phyloP scores from a whole-genome alignment of 2,888 invertebrate genomes.

The Aromia moschata region DNA sequence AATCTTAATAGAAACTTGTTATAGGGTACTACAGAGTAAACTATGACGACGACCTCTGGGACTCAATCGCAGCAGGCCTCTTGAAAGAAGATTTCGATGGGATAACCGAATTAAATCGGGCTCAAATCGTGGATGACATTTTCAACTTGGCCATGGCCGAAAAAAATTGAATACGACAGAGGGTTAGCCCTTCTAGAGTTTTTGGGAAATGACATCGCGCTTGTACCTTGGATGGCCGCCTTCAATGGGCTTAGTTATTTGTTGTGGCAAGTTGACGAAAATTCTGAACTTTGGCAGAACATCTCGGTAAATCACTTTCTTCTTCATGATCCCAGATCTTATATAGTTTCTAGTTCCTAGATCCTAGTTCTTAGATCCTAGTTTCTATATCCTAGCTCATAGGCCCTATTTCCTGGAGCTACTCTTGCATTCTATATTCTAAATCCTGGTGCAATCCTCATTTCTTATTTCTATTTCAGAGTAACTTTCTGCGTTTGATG shows the following conservation, averaged over 20 bases:
- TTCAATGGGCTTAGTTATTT: conserved; percentile 41
- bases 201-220: conserved; percentile 72
- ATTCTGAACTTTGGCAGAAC: conserved; percentile 28
- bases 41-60: conserved; percentile 76
- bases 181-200: conserved; percentile 74
- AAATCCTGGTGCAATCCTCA: too few relatives aligned
- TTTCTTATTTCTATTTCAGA: too few relatives aligned
- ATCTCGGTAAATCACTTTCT: conserved; percentile 38
- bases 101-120: conserved; percentile 75
- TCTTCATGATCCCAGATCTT: too few relatives aligned
- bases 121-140: conserved; percentile 79
- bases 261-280: conserved; percentile 37
- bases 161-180: conserved; percentile 64
- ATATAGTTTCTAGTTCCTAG: too few relatives aligned
- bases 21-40: conserved; percentile 72
- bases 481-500: conserved; percentile 15
- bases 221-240: conserved; percentile 81
- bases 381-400: too few relatives aligned
- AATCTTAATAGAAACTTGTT: too few relatives aligned
- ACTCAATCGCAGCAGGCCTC: conserved; percentile 65
- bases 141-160: conserved; percentile 72
- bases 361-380: too few relatives aligned
- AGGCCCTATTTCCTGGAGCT: too few relatives aligned
- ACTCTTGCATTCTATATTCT: too few relatives aligned
- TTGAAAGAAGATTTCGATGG: conserved; percentile 57